Percentiles rank a stretch among this genome's conserved stretches.
phyloP scores from a whole-genome alignment of 2,113 vertebrate genomes.

The Nanorana parkeri region DNA sequence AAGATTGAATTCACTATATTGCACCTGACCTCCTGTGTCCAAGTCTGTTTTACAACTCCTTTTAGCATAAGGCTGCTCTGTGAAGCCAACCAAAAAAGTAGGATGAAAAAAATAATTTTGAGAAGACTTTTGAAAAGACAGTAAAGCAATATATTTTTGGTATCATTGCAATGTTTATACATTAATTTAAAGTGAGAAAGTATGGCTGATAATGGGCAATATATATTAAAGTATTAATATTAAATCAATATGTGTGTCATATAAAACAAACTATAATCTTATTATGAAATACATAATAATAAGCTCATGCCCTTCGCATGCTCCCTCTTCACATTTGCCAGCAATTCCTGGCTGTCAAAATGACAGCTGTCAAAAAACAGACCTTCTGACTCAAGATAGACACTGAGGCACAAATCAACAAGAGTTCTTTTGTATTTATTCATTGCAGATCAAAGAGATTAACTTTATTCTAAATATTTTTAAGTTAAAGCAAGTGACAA shows the following conservation, averaged over 20 bases:
- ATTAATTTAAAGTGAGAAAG: slow-evolving; percentile 82
- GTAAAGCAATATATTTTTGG: slow-evolving; percentile 83
- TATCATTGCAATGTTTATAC: slow-evolving; percentile 71
- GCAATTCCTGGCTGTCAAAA: no score
- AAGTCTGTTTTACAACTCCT: slow-evolving; percentile 71
- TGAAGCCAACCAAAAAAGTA: slow-evolving; percentile 66
- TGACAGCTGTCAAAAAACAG: no score
- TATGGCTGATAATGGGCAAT: slow-evolving; percentile 76
- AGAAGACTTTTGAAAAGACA: slow-evolving; percentile 72
- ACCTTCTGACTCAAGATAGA: no score
- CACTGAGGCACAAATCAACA: no score
- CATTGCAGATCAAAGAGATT: no score
- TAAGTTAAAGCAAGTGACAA: no score
- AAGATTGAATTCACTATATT: slow-evolving; percentile 82
- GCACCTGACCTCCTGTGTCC: slow-evolving; percentile 70
- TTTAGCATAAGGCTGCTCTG: slow-evolving; percentile 83
- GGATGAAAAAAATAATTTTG: slow-evolving; percentile 75
- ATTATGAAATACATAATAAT: not conserved
- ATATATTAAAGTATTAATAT: slow-evolving; percentile 76
- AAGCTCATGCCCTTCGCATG: no score
- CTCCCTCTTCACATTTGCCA: no score
- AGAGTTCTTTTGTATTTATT: no score
- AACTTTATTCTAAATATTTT: no score
- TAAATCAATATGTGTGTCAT: slow-evolving; percentile 77
- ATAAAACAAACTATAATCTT: slow-evolving; percentile 70